These are phyloP conservation scores for Drosophila monieri DNA, from an alignment of 2,888 invertebrate genomes.

Conservation along the genomic window DNA sequence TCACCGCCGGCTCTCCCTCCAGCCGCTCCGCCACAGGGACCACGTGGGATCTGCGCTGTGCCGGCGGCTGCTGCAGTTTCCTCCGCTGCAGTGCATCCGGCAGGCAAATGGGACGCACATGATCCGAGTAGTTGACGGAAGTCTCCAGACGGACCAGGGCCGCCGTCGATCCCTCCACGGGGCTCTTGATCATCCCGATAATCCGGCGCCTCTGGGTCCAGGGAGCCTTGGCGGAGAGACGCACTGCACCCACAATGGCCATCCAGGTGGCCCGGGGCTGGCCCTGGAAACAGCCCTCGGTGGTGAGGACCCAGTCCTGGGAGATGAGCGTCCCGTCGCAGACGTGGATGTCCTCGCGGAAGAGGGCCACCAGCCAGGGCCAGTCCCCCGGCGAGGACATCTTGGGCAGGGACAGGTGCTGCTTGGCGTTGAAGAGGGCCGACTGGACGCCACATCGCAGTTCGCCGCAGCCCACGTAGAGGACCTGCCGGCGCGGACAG, in stretches of 20 bases:
- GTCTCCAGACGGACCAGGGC: slow-evolving; percentile 92
- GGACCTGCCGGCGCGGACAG: slow-evolving; percentile 90
- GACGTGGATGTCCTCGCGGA: slow-evolving; percentile 93
- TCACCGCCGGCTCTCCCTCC: slow-evolving; percentile 54
- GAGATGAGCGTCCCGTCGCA: slow-evolving; percentile 93
- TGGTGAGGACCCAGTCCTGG: slow-evolving; percentile 92
- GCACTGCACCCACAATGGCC: slow-evolving; percentile 90
- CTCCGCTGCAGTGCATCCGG: slow-evolving; percentile 85
- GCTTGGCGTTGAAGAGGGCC: slow-evolving; percentile 83
- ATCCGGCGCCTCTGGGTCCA: slow-evolving; percentile 94
- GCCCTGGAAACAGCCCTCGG: slow-evolving; percentile 94
- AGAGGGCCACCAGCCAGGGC: slow-evolving; percentile 96
- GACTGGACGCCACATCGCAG: slow-evolving; percentile 90
- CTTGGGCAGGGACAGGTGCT: slow-evolving; percentile 86
- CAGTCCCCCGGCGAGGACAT: slow-evolving; percentile 93
- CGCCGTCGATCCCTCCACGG: slow-evolving; percentile 94
- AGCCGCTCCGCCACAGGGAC: slow-evolving; percentile 82
- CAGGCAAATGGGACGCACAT: slow-evolving; percentile 92
- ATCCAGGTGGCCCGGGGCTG: slow-evolving; percentile 95
- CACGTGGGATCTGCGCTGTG: slow-evolving; percentile 76
- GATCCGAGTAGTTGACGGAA: slow-evolving; percentile 90
- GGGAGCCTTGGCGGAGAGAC: slow-evolving; percentile 91
- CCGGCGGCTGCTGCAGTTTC: slow-evolving; percentile 71
- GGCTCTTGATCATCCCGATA: slow-evolving; percentile 94
- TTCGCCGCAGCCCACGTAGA: slow-evolving; percentile 91